Conservation (phyloP, 2,888 invertebrate genomes). For the Sisyra nigra region DNA sequence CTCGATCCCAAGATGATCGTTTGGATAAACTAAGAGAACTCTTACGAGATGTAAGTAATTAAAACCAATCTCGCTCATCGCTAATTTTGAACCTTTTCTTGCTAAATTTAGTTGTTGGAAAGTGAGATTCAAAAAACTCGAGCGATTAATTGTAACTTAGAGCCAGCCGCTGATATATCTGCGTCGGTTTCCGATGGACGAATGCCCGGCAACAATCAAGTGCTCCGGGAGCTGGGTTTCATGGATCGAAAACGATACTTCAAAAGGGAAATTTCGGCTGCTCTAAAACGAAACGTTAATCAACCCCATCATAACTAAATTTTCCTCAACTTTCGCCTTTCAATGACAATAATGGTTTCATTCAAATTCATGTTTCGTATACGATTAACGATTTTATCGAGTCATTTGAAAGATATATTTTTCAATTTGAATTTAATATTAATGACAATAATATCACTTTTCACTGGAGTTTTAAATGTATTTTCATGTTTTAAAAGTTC, state of each 20-base stretch:
- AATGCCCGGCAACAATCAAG: background rate
- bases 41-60: slow-evolving; percentile 18
- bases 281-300: no score
- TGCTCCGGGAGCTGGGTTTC: slow-evolving; percentile 1
- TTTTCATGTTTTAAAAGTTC: no score
- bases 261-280: background rate
- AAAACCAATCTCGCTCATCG: background rate
- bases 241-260: background rate
- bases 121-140: slow-evolving; percentile 3
- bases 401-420: no score
- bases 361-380: no score
- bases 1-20: slow-evolving; percentile 18
- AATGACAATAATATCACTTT: no score
- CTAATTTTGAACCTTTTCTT: background rate
- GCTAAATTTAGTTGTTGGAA: slow-evolving; percentile 1
- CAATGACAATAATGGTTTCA: no score
- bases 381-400: no score
- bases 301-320: no score
- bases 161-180: background rate
- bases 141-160: background rate
- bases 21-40: slow-evolving; percentile 19
- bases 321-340: no score
- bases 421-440: no score
- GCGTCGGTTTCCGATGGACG: background rate
- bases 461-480: no score